Evolutionary conservation across 64 coral and sea anemone genomes (phyloP).

Genomic region (Stichodactyla mertensii): DNA sequence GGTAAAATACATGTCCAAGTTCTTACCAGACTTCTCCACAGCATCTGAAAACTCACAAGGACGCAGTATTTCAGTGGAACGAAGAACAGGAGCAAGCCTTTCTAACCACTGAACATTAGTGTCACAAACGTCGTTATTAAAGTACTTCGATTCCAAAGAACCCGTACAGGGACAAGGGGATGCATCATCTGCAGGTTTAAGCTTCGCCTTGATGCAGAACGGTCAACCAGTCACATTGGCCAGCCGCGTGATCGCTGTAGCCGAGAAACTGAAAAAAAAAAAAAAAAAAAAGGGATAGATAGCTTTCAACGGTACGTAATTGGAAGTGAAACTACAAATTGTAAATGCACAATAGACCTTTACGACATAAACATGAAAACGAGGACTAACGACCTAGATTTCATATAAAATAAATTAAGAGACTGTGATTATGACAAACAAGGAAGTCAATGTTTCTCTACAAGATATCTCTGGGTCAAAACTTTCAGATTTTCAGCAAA

Average conservation of each 20-base stretch:
- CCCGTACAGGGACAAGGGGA: conserved; percentile 26
- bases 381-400: too few species aligned
- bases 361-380: too few species aligned
- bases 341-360: too few species aligned
- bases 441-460: too few species aligned
- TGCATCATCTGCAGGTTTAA: conserved; percentile 17
- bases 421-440: too few species aligned
- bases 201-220: conserved; percentile 21
- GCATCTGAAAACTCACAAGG: conserved; percentile 36
- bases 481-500: too few species aligned
- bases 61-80: conserved; percentile 18
- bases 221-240: conserved; percentile 23
- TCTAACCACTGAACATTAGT: conserved; percentile 2
- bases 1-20: conserved; percentile 48
- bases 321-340: too few species aligned
- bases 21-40: conserved; percentile 40
- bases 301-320: too few species aligned
- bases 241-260: conserved; percentile 15
- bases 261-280: not conserved
- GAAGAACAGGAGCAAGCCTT: conserved; percentile 8
- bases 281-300: too few species aligned
- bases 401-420: too few species aligned
- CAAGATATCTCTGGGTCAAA: too few species aligned
- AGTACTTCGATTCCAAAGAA: conserved; percentile 23
- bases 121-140: conserved; percentile 18